Evolutionary conservation across 2,888 invertebrate species (phyloP).

Genomic region (Linyphia triangularis): DNA sequence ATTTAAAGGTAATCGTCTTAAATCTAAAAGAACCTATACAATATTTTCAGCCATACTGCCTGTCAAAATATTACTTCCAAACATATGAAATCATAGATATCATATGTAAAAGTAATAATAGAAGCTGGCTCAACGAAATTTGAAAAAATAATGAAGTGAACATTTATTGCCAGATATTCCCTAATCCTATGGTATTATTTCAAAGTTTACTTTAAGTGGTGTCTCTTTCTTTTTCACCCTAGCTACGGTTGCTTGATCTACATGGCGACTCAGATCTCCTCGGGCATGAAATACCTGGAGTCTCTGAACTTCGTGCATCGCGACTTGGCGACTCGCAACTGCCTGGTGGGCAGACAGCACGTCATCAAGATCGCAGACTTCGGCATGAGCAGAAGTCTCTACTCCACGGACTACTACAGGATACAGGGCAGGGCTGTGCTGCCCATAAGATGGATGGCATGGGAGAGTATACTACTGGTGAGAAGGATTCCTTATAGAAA

Average conservation of each 20-base stretch:
- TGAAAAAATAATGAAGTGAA: too few species aligned
- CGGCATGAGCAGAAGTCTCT: constrained; percentile 90
- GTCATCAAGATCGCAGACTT: constrained; percentile 90
- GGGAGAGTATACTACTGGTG: constrained; percentile 89
- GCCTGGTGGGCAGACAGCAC: constrained; percentile 90
- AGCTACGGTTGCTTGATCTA: constrained; percentile 88
- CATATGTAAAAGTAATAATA: too few species aligned
- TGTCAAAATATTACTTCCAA: too few species aligned
- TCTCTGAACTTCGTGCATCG: constrained; percentile 93
- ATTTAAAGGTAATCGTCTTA: too few species aligned
- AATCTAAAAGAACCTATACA: too few species aligned
- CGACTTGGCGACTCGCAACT: constrained; percentile 92
- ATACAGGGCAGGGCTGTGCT: constrained; percentile 89
- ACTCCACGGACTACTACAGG: constrained; percentile 89
- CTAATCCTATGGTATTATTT: too few species aligned
- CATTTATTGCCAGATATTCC: too few species aligned
- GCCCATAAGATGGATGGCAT: constrained; percentile 94
- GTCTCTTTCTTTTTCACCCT: not conserved
- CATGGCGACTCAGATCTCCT: constrained; percentile 91
- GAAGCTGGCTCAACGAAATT: too few species aligned
- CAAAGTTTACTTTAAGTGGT: too few species aligned
- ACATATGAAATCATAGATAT: too few species aligned
- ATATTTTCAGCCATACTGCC: too few species aligned
- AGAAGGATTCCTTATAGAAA: constrained; percentile 78
- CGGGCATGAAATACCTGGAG: constrained; percentile 93